Conservation (phyloP, 2,113 vertebrate species). For the Labeo rohita region DNA sequence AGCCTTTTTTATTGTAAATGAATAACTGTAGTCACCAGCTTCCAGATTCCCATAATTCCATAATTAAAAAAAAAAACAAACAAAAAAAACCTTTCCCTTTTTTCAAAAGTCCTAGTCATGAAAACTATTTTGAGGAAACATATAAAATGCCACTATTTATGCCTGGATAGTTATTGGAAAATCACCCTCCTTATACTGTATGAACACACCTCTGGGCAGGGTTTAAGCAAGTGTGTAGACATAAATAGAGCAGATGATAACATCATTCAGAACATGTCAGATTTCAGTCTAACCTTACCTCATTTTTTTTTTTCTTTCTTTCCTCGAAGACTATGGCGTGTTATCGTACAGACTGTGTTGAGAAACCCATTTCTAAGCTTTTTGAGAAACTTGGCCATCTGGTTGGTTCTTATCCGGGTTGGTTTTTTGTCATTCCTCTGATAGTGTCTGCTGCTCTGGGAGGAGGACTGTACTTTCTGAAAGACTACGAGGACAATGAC, state of each 20-base stretch:
- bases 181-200: background rate
- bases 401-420: conserved; percentile 71
- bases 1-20: background rate
- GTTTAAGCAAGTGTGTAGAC: background rate
- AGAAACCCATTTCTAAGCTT: conserved; percentile 69
- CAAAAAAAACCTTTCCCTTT: too few species aligned
- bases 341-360: conserved; percentile 71
- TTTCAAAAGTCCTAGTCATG: background rate
- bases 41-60: too few species aligned
- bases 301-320: background rate
- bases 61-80: background rate
- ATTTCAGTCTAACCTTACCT: background rate
- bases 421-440: conserved; percentile 74
- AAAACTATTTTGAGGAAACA: background rate
- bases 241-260: background rate
- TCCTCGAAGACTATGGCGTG: conserved; percentile 59
- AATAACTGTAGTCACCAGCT: background rate
- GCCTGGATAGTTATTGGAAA: background rate
- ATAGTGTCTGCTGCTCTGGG: conserved; percentile 70
- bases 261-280: background rate
- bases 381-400: conserved; percentile 68
- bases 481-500: conserved; percentile 64
- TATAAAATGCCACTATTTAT: background rate
- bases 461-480: conserved; percentile 71
- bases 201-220: background rate